Conservation (phyloP, 2,888 invertebrate genomes). For the Stenurella melanura region DNA sequence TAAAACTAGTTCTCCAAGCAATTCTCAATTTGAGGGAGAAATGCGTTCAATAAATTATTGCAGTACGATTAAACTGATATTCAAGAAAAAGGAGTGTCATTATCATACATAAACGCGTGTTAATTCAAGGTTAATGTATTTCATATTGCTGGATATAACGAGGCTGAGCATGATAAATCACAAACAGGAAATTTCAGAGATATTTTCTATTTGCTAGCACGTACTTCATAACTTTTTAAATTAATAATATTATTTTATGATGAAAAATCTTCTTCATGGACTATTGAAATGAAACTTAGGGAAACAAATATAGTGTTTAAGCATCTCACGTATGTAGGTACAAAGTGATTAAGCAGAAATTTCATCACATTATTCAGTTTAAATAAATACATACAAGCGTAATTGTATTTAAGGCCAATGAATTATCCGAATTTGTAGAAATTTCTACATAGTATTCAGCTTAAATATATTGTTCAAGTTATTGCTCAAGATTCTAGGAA, state of each 20-base stretch:
- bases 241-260: neutral
- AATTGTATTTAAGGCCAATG: too few species aligned
- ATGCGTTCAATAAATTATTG: neutral
- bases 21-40: too few species aligned
- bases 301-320: too few species aligned
- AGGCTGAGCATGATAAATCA: neutral
- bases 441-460: neutral
- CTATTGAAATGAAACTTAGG: too few species aligned
- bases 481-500: neutral
- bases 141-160: neutral
- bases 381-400: too few species aligned
- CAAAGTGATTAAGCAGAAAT: too few species aligned
- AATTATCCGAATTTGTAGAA: neutral
- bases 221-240: neutral
- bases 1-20: too few species aligned
- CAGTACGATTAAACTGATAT: neutral
- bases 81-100: neutral
- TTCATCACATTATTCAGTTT: too few species aligned
- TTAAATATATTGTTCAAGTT: neutral
- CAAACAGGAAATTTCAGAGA: conserved; percentile 9
- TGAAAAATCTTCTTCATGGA: too few species aligned
- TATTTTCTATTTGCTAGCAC: neutral
- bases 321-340: too few species aligned
- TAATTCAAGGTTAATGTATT: neutral
- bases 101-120: neutral